Percentiles rank a stretch among this genome's conserved stretches.
phyloP scores from a whole-genome alignment of 2,113 vertebrate genomes.

The Dascyllus trimaculatus region DNA sequence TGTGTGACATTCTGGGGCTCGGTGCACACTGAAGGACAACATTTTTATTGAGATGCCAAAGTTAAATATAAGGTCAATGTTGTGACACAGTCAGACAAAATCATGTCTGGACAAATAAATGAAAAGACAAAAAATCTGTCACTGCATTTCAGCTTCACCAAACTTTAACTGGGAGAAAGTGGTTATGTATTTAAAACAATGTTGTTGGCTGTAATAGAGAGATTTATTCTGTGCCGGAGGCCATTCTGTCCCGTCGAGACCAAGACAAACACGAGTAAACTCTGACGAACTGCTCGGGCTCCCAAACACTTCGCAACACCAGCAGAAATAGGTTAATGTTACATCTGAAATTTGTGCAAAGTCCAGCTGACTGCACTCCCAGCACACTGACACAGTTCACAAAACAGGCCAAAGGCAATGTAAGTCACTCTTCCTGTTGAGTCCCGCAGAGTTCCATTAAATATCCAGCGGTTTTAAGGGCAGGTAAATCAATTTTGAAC shows the following conservation, averaged over 20 bases:
- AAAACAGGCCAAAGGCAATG: conserved; percentile 47
- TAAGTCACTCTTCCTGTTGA: conserved; percentile 37
- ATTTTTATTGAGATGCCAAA: conserved; percentile 12
- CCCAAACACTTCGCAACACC: conserved; percentile 30
- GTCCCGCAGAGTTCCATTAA: conserved; percentile 35
- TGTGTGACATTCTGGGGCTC: background rate
- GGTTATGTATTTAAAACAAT: conserved; percentile 5
- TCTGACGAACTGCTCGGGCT: conserved; percentile 21
- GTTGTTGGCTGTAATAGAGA: conserved; percentile 31
- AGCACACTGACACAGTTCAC: conserved; percentile 40
- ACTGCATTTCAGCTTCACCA: background rate
- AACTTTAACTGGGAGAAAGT: background rate
- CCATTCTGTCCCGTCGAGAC: conserved; percentile 26
- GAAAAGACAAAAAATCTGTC: conserved; percentile 18
- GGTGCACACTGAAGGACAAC: conserved; percentile 7
- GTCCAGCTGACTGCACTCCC: conserved; percentile 31
- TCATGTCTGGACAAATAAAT: conserved; percentile 1
- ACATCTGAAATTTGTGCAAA: conserved; percentile 27
- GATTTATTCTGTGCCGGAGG: conserved; percentile 21
- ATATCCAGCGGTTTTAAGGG: conserved; percentile 46
- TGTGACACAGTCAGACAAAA: conserved; percentile 29
- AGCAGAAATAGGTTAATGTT: conserved; percentile 33
- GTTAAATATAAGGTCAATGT: conserved; percentile 18
- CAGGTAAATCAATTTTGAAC: conserved; percentile 56
- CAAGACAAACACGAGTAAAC: conserved; percentile 33